Percentiles rank a stretch among this genome's conserved stretches.
phyloP scores from a whole-genome alignment of 1,140 invertebrate species.

The Apis dorsata region DNA sequence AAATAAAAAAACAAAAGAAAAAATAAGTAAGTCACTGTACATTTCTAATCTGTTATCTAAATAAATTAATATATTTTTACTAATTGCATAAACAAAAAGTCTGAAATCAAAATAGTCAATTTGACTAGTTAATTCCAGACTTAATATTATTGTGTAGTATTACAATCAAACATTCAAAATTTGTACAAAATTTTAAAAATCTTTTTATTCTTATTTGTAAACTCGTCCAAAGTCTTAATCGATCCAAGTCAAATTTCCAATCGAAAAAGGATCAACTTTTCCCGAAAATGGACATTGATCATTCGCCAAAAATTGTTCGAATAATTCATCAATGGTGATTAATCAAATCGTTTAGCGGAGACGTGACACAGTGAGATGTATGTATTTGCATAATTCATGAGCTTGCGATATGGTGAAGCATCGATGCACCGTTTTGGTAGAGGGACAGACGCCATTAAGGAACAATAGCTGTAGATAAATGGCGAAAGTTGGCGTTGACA shows the following conservation, averaged over 20 bases:
- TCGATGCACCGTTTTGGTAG: constrained; percentile 3
- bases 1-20: no score
- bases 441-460: background rate
- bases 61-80: no score
- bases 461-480: background rate
- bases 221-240: background rate
- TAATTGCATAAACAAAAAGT: no score
- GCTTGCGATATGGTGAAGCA: background rate
- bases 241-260: background rate
- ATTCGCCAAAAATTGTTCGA: background rate
- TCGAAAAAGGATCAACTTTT: background rate
- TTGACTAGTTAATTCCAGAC: no score
- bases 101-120: no score
- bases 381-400: constrained; percentile 9
- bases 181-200: no score
- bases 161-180: no score
- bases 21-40: no score
- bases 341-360: background rate
- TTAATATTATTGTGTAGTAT: no score
- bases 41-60: no score
- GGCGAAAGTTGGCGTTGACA: constrained; percentile 8
- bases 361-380: background rate
- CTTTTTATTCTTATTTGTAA: background rate
- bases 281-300: background rate
- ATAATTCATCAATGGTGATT: background rate